These are phyloP conservation scores for Morinoia aosen DNA, from an alignment of 2,888 invertebrate genomes.

Conservation along the genomic window DNA sequence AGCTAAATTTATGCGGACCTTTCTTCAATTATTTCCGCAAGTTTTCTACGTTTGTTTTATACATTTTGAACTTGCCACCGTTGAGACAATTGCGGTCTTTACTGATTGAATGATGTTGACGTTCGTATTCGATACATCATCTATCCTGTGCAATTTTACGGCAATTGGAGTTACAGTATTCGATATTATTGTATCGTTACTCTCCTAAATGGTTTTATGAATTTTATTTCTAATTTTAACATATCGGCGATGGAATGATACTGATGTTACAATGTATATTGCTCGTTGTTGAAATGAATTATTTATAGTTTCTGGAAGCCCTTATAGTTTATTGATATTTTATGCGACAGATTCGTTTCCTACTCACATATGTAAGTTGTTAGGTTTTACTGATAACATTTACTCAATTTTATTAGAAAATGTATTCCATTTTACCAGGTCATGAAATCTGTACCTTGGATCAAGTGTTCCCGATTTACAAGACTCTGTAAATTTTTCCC, in stretches of 20 bases:
- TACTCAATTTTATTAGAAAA: background rate
- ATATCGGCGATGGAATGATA: background rate
- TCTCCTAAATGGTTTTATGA: background rate
- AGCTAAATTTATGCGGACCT: too few species aligned
- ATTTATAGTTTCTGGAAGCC: background rate
- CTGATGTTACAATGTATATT: background rate
- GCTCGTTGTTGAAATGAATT: background rate
- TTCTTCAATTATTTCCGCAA: too few species aligned
- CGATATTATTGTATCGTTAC: background rate
- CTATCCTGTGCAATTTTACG: background rate
- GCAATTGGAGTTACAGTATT: background rate
- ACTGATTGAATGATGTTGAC: background rate
- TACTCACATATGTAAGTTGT: background rate
- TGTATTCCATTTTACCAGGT: background rate
- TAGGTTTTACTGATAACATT: background rate
- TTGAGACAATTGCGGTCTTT: background rate
- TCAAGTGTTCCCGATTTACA: background rate
- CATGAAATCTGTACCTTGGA: background rate
- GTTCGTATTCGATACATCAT: background rate
- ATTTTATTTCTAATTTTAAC: background rate
- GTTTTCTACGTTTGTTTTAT: too few species aligned
- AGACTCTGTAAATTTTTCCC: too few species aligned
- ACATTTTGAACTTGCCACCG: too few species aligned
- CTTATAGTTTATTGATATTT: conserved; percentile 9
- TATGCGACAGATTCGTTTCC: background rate